Conservation (phyloP, 1,140 invertebrate species). For the Pectinophora gossypiella region DNA sequence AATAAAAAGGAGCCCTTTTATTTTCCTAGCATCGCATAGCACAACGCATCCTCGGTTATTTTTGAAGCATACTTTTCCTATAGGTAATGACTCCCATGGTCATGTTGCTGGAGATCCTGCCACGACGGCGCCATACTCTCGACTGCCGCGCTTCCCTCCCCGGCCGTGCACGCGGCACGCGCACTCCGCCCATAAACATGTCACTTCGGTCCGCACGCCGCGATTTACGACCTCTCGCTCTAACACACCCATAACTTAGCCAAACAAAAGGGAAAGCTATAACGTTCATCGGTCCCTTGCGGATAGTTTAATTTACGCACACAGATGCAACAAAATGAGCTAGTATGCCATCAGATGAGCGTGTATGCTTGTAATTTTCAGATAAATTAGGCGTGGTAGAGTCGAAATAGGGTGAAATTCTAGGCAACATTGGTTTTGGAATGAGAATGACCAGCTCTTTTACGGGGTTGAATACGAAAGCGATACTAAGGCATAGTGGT, state of each 20-base stretch:
- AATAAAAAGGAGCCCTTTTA: too few relatives aligned
- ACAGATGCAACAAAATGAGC: constrained; percentile 60
- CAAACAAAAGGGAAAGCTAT: constrained; percentile 75
- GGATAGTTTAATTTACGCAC: constrained; percentile 73
- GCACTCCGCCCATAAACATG: constrained; percentile 71
- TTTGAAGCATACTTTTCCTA: too few relatives aligned
- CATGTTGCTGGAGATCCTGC: not conserved
- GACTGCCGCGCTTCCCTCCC: constrained; percentile 58
- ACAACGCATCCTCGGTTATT: too few relatives aligned
- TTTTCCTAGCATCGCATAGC: too few relatives aligned
- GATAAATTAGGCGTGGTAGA: constrained; percentile 16
- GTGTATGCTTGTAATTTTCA: constrained; percentile 37
- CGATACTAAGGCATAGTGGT: not conserved
- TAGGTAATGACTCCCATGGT: too few relatives aligned
- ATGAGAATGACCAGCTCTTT: not conserved
- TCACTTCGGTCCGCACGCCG: constrained; percentile 59
- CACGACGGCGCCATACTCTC: constrained; percentile 57
- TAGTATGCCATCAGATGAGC: constrained; percentile 54
- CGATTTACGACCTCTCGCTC: constrained; percentile 73
- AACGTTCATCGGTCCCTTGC: constrained; percentile 67
- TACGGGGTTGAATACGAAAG: not conserved
- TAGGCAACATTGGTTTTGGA: not conserved
- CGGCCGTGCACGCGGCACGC: too few relatives aligned
- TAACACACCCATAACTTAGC: constrained; percentile 68
- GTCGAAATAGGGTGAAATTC: not conserved